A percentile compares a stretch with the other conserved stretches of the same genome.
phyloP scores from a whole-genome alignment of 2,888 invertebrate species.

The Lydus trimaculatus region DNA sequence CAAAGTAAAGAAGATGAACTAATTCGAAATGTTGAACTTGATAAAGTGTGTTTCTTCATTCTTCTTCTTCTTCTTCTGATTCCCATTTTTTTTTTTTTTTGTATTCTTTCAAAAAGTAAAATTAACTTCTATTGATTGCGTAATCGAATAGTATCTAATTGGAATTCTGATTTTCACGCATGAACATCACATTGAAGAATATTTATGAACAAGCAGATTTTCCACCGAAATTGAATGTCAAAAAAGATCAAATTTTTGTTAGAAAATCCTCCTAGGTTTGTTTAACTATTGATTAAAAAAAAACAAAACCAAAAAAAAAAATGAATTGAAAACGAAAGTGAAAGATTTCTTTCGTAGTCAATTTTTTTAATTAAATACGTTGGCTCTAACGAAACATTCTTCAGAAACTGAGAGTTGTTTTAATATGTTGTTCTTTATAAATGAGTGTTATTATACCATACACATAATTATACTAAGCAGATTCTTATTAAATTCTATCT shows the following conservation, averaged over 20 bases:
- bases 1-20: slow-evolving; percentile 2
- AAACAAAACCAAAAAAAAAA: not conserved
- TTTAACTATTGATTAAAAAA: not conserved
- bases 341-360: not conserved
- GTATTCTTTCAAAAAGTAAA: slow-evolving; percentile 16
- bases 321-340: not conserved
- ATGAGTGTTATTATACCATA: not conserved
- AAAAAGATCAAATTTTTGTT: not conserved
- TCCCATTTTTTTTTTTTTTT: no score
- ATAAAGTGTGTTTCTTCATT: not conserved
- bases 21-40: slow-evolving; percentile 14
- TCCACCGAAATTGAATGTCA: not conserved
- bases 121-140: slow-evolving; percentile 27
- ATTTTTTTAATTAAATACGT: slow-evolving; percentile 2
- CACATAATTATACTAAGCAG: slow-evolving; percentile 1
- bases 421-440: not conserved
- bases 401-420: not conserved
- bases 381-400: not conserved
- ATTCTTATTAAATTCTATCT: slow-evolving; percentile 3
- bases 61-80: not conserved
- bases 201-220: slow-evolving; percentile 47
- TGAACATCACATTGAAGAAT: slow-evolving; percentile 26
- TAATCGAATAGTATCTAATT: slow-evolving; percentile 23
- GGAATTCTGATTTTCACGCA: slow-evolving; percentile 27
- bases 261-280: no score